Conservation (phyloP, 2,888 invertebrate genomes). For the Busseola fusca region DNA sequence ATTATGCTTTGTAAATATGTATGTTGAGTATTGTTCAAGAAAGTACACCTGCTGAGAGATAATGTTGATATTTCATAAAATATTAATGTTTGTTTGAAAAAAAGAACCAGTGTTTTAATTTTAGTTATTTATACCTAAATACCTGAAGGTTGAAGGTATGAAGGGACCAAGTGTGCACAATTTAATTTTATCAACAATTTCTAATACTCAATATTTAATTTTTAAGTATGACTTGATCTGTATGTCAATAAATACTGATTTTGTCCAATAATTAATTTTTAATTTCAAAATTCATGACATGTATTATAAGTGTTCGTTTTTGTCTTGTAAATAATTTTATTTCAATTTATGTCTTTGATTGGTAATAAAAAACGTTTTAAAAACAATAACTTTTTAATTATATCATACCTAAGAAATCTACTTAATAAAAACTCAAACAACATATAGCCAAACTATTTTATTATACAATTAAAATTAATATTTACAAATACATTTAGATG, state of each 20-base stretch:
- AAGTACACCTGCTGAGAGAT: constrained; percentile 33
- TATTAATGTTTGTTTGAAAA: constrained; percentile 20
- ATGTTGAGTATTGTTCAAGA: constrained; percentile 40
- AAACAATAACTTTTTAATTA: constrained; percentile 33
- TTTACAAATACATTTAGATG: constrained; percentile 57
- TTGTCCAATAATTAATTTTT: constrained; percentile 50
- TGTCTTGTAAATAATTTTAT: constrained; percentile 61
- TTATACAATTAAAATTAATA: constrained; percentile 61
- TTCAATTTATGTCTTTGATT: constrained; percentile 58
- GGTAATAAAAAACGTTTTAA: constrained; percentile 60
- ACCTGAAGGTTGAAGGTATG: constrained; percentile 12
- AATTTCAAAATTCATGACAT: constrained; percentile 59
- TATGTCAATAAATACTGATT: constrained; percentile 49
- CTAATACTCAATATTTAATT: constrained; percentile 61
- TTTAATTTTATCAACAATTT: constrained; percentile 51
- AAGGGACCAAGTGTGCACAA: constrained; percentile 58
- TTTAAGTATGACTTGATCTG: constrained; percentile 50
- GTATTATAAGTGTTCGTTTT: constrained; percentile 57
- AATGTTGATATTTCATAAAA: constrained; percentile 15
- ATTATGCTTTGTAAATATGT: constrained; percentile 54
- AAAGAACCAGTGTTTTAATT: constrained; percentile 41
- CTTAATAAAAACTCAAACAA: constrained; percentile 23
- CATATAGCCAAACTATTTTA: constrained; percentile 47
- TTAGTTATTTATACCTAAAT: constrained; percentile 36
- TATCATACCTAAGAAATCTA: background rate